A percentile compares a stretch with the other conserved stretches of the same genome.
Evolutionary conservation across 2,797 vertebrate species (phyloP).

Genomic region (Mus spretus): DNA sequence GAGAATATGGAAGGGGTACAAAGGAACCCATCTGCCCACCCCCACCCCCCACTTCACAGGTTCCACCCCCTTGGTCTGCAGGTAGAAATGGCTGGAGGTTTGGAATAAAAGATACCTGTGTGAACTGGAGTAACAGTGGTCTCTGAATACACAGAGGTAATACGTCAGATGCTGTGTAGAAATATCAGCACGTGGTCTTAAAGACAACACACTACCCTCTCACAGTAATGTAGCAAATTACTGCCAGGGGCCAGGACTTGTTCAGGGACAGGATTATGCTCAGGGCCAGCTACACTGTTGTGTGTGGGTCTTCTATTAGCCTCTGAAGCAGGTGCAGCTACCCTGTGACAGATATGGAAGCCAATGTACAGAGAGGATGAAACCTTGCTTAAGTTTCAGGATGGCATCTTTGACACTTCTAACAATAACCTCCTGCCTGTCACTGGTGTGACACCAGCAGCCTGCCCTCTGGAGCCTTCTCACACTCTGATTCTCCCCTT

Average conservation of each 20-base stretch:
- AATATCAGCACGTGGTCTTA: background rate
- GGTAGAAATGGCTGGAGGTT: background rate
- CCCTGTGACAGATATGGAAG: background rate
- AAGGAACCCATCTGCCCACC: too few species aligned
- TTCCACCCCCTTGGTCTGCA: background rate
- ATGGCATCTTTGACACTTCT: background rate
- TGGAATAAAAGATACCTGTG: background rate
- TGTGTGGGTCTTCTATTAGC: background rate
- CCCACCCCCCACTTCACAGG: too few species aligned
- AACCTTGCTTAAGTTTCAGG: background rate
- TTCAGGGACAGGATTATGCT: background rate
- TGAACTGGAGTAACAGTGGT: background rate
- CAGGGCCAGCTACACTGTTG: background rate
- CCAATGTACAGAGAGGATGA: background rate
- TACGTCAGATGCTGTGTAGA: background rate
- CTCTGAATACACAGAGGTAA: background rate
- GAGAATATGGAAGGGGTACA: background rate
- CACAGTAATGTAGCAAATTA: background rate
- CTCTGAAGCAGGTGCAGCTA: background rate
- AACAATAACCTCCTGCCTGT: background rate
- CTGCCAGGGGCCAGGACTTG: background rate
- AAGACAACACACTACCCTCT: background rate
- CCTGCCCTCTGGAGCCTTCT: background rate
- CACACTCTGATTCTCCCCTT: rapidly evolving
- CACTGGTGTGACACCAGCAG: background rate